Base-by-base conservation (phyloP, 2,797 vertebrate genomes). In the Decapterus maruadsi region DNA sequence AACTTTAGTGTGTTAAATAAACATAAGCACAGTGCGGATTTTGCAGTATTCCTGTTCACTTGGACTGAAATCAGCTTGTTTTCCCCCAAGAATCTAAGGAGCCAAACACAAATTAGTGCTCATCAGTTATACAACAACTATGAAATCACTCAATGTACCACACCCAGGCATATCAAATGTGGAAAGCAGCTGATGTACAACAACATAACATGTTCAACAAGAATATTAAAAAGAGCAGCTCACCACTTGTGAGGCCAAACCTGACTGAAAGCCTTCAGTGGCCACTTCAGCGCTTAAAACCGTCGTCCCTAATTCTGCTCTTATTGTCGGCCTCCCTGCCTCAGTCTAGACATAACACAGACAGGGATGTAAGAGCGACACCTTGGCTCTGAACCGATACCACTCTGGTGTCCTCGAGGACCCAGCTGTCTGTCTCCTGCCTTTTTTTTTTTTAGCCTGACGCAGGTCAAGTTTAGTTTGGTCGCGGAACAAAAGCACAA, bases 401-500 rank as follows among this genome's bases (percentile, higher is more conserved):
- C 29, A 36, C 71, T 59, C 65, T 40, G 55, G 63, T 71, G 54
- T 75, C 66, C 26, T 51, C 67, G 6, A 83, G 72, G 51, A 29
- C 61, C 4, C 72, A 68, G 81, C 82, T 83, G 79, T 46, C 8
- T 8, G 61, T 72, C 56, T 80, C 81, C 55, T 22, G 40, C 66
- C 31, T 26, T 26, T 26, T 26, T 26, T 26, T 46, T 68, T 78
- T 78, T 73, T 77, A 66, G 78, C 81, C 82, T 66, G 68, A 46
- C 68, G 17, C 70, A 51, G 89, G 88, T 90, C 85, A 82, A 58
- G 78, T 90, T 86, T 55, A 83, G 76, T 75, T 89, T 78, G 88
- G 85, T 89, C 12, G 0, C 17, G 17, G 63, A 77, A 87, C 72
- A 84, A 83, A 81, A 73, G 29, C 50, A 0, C 20, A 26, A 8